These are phyloP conservation scores for Colletes collaris DNA, from an alignment of 2,888 invertebrate genomes.

Conservation along the genomic window DNA sequence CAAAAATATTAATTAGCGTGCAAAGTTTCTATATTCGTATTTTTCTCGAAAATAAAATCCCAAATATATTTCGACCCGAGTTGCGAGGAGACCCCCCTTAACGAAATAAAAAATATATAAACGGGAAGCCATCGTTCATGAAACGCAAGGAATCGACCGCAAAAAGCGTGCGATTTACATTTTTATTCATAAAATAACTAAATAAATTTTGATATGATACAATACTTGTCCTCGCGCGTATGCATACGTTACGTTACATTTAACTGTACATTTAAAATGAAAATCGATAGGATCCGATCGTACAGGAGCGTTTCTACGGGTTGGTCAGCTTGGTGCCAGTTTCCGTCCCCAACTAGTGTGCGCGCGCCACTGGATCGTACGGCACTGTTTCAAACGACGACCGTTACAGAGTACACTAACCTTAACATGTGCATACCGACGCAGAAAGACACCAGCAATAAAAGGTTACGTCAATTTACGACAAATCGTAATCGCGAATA, in stretches of 20 bases:
- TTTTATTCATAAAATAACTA: constrained; percentile 78
- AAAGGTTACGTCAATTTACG: constrained; percentile 49
- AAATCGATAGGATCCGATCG: constrained; percentile 73
- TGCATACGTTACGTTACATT: constrained; percentile 62
- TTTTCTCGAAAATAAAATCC: too few species aligned
- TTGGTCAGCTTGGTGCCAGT: constrained; percentile 15
- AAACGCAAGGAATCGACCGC: constrained; percentile 23
- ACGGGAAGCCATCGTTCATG: neutral
- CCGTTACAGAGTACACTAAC: constrained; percentile 41
- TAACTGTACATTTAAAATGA: constrained; percentile 71
- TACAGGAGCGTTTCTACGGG: constrained; percentile 5
- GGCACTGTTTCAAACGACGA: too few species aligned
- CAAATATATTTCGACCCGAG: too few species aligned
- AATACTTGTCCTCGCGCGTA: constrained; percentile 71
- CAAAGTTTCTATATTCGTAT: too few species aligned
- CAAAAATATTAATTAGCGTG: too few species aligned
- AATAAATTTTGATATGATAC: constrained; percentile 78
- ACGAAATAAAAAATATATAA: neutral
- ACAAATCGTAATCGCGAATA: constrained; percentile 10
- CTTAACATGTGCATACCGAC: constrained; percentile 44
- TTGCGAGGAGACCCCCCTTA: too few species aligned
- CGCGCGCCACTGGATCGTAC: neutral
- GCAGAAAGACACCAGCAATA: constrained; percentile 49
- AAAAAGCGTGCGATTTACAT: constrained; percentile 54
- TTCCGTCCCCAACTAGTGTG: neutral